Evolutionary conservation across 1,140 invertebrate genomes (phyloP).

Genomic region (Drosophila guanche): DNA sequence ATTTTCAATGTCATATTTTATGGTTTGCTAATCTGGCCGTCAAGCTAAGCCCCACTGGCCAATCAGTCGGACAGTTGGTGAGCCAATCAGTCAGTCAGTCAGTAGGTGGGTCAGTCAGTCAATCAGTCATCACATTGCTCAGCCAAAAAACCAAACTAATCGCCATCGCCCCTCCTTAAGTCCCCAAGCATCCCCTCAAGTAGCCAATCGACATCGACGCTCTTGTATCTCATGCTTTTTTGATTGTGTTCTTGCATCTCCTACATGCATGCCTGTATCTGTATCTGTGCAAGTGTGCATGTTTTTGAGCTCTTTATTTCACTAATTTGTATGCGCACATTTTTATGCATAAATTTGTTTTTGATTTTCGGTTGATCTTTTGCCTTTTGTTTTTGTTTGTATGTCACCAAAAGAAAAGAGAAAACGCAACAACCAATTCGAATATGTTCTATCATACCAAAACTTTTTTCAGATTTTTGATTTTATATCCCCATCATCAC

Average conservation of each 20-base stretch:
- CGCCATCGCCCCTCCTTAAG: constrained; percentile 25
- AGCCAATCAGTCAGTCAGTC: constrained; percentile 4
- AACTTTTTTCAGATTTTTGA: constrained; percentile 82
- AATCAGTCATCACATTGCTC: constrained; percentile 59
- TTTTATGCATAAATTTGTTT: constrained; percentile 68
- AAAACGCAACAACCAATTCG: constrained; percentile 49
- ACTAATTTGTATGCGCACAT: constrained; percentile 64
- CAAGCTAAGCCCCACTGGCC: constrained; percentile 28
- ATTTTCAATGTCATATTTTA: constrained; percentile 52
- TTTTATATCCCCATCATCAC: constrained; percentile 82
- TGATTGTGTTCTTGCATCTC: constrained; percentile 52
- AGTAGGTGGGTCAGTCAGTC: constrained; percentile 48
- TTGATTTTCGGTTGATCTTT: constrained; percentile 29
- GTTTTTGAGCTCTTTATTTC: constrained; percentile 44
- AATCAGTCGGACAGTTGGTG: constrained; percentile 12
- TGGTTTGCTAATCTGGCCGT: constrained; percentile 33
- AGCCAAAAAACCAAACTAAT: constrained; percentile 49
- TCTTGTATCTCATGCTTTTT: constrained; percentile 42
- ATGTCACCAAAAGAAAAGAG: constrained; percentile 45
- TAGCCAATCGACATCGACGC: constrained; percentile 19
- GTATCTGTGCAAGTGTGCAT: constrained; percentile 35
- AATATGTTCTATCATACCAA: constrained; percentile 76
- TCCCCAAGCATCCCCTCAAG: constrained; percentile 29
- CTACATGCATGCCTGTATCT: constrained; percentile 13
- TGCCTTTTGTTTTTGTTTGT: constrained; percentile 33